Evolutionary conservation across 2,888 invertebrate genomes (phyloP), one percentile per base, ranked within the genome.

Genomic region (Eudasyphora cyanicolor): DNA sequence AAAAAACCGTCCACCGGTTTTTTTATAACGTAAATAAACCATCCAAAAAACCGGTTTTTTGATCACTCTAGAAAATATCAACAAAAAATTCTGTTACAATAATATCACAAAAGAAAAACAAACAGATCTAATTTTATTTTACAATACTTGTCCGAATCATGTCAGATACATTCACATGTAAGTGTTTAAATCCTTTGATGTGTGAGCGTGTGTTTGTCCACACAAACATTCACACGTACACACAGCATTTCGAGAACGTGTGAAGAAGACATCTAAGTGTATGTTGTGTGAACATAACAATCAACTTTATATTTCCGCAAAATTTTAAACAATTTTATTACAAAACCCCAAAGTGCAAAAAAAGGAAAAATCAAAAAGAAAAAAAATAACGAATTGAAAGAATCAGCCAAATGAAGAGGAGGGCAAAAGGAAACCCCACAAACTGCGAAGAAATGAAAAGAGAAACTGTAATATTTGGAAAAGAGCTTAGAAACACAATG

Each of bases 301-400:
- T 84, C 80, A 84, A 78, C 75, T 84, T 78, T 80, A 75, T 84
- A 71, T 84, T 81, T 84, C 83, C 83, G 83, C 71, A 78, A 81
- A 78, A 67, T 71, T 83, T 80, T 80, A 71, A 78, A 71, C 83
- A 67, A 78, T 83, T 83, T 75, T 81, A 84, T 78, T 84, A 64
- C 70, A 74, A 79, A n/a, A n/a, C 24, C 14, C 14, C 17, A 57
- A 69, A 24, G 78, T 21, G 38, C 17, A 38, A 32, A 35, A 12
- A 17, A 32, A 54, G 57, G 12, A 14, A 17, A 6, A 51, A 51
- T 32, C 45, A 57, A 70, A 29, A 60, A 38, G 6, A 49, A 35
- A 51, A n/a, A n/a, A n/a, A n/a, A n/a, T n/a, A n/a, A n/a, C n/a
- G n/a, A n/a, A n/a, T n/a, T n/a, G n/a, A n/a, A n/a, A n/a, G n/a